Conservation (phyloP, 2,888 invertebrate species). For the Pachliopta kotzebuea region DNA sequence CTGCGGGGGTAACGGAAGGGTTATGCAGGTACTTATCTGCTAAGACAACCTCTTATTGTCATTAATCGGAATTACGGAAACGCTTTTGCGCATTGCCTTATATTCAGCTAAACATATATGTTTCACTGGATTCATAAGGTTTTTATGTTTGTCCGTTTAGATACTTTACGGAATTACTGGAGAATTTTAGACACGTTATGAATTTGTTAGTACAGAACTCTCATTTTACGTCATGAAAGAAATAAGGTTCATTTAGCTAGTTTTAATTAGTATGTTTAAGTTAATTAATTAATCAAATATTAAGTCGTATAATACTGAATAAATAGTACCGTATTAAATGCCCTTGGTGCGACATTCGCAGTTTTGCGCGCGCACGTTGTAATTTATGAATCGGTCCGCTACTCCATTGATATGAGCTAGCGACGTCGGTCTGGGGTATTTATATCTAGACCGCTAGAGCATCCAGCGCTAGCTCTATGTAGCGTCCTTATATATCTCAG, state of each 20-base stretch:
- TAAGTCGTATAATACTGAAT: slow-evolving; percentile 23
- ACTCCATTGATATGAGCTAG: slow-evolving; percentile 52
- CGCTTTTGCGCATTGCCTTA: no score
- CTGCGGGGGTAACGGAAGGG: no score
- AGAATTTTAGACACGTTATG: neutral
- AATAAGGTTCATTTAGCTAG: neutral
- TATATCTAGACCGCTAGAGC: slow-evolving; percentile 36
- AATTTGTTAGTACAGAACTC: neutral
- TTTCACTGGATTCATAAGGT: no score
- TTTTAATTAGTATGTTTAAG: neutral
- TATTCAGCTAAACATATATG: no score
- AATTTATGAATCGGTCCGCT: slow-evolving; percentile 63
- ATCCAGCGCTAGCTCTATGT: slow-evolving; percentile 2
- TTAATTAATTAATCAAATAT: neutral
- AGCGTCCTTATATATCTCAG: slow-evolving; percentile 19
- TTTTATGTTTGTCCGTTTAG: no score
- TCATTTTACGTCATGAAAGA: neutral
- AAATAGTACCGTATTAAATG: slow-evolving; percentile 31
- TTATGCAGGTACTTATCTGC: no score
- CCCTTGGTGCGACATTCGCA: slow-evolving; percentile 49
- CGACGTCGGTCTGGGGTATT: slow-evolving; percentile 51
- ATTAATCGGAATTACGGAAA: no score
- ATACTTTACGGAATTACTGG: neutral
- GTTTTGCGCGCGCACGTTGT: slow-evolving; percentile 48
- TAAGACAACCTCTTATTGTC: no score